These are phyloP conservation scores for Helleia helle DNA, from an alignment of 2,888 invertebrate species.

Conservation along the genomic window DNA sequence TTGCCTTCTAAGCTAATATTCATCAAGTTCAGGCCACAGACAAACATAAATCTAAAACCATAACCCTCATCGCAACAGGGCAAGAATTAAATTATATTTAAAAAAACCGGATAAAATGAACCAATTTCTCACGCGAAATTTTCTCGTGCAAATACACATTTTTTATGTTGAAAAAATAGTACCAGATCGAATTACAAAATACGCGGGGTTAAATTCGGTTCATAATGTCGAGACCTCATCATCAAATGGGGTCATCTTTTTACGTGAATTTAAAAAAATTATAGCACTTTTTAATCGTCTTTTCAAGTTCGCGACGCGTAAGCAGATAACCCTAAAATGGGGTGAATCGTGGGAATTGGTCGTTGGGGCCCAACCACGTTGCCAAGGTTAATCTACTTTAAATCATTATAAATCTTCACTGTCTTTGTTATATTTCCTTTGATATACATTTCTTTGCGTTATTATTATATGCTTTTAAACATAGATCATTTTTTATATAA, in stretches of 20 bases:
- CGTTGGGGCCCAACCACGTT: constrained; percentile 37
- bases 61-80: too few relatives aligned
- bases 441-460: too few relatives aligned
- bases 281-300: constrained; percentile 57
- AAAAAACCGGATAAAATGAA: not conserved
- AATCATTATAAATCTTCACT: constrained; percentile 19
- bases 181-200: constrained; percentile 63
- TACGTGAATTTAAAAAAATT: constrained; percentile 31
- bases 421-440: too few relatives aligned
- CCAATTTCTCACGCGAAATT: constrained; percentile 24
- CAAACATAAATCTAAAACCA: too few relatives aligned
- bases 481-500: too few relatives aligned
- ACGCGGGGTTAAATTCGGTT: constrained; percentile 57
- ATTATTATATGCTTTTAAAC: too few relatives aligned
- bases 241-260: constrained; percentile 55
- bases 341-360: constrained; percentile 59
- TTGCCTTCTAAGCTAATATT: too few relatives aligned
- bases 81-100: not conserved
- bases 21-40: too few relatives aligned
- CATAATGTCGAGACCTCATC: constrained; percentile 67
- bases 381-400: constrained; percentile 49
- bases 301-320: constrained; percentile 41
- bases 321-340: constrained; percentile 62
- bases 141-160: constrained; percentile 25
- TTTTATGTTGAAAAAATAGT: not conserved